Evolutionary conservation across 2,113 vertebrate genomes (phyloP).

Genomic region (Crotalus horridus): DNA sequence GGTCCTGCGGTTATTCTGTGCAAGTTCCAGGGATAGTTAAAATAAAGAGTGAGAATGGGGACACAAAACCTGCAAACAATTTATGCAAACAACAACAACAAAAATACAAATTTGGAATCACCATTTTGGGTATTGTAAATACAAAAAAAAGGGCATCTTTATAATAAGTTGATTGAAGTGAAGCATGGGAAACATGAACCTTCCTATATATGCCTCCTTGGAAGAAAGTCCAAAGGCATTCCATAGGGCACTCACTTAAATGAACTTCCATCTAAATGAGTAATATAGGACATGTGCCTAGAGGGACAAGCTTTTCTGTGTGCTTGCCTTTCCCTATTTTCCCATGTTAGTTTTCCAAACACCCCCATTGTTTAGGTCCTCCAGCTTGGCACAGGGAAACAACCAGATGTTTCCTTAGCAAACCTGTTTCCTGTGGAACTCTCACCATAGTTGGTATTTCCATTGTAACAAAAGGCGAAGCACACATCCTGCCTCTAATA

Average conservation of each 20-base stretch:
- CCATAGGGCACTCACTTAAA: neutral
- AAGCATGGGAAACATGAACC: neutral
- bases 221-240: neutral
- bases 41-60: neutral
- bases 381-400: neutral
- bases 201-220: neutral
- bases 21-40: neutral
- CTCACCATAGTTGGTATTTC: neutral
- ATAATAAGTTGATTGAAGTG: neutral
- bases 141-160: neutral
- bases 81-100: neutral
- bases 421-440: slow-evolving; percentile 13
- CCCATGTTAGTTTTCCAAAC: neutral
- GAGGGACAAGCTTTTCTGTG: neutral
- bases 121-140: neutral
- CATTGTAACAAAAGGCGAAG: slow-evolving; percentile 10
- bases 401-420: slow-evolving; percentile 24
- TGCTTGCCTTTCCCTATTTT: neutral
- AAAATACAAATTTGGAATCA: neutral
- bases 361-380: neutral
- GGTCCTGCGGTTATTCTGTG: neutral
- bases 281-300: neutral
- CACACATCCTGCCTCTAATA: slow-evolving; percentile 8
- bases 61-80: neutral
- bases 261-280: neutral